Evolutionary conservation across 2,888 invertebrate genomes (phyloP).

Genomic region (Cephus pulcher): DNA sequence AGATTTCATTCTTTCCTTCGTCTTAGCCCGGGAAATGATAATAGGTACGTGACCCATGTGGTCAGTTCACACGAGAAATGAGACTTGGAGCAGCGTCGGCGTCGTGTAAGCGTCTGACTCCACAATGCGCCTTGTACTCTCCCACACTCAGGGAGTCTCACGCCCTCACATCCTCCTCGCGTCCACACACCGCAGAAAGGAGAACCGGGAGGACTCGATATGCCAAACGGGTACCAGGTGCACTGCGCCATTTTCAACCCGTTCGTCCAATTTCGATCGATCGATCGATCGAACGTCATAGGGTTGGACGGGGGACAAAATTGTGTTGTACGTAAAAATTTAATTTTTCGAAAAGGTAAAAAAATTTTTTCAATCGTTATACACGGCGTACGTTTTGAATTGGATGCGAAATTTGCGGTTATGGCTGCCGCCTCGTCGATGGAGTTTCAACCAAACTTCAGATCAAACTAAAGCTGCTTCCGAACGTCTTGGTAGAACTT

Average conservation of each 20-base stretch:
- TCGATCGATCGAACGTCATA: too few species aligned
- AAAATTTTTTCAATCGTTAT: too few species aligned
- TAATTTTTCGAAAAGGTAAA: too few species aligned
- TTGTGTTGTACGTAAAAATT: too few species aligned
- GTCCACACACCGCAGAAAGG: conserved; percentile 29
- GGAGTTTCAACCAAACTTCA: background rate
- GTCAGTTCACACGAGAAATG: conserved; percentile 67
- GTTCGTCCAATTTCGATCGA: too few species aligned
- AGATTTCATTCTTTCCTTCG: conserved; percentile 65
- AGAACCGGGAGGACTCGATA: too few species aligned
- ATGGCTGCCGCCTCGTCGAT: too few species aligned
- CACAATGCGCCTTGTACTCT: conserved; percentile 64
- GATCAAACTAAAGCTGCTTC: background rate
- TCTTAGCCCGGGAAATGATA: conserved; percentile 62
- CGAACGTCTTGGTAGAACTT: conserved; percentile 2
- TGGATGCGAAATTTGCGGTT: too few species aligned
- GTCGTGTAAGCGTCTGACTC: conserved; percentile 40
- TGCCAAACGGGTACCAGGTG: too few species aligned
- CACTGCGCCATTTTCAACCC: too few species aligned
- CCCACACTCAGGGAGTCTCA: conserved; percentile 66
- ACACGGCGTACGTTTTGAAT: too few species aligned
- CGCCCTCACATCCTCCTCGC: conserved; percentile 65
- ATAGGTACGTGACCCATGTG: conserved; percentile 67
- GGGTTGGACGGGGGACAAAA: too few species aligned
- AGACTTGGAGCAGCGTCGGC: conserved; percentile 42